Percentiles rank a stretch among this genome's conserved stretches.
Conservation (phyloP, 2,888 invertebrate species). For the Chloroclysta siterata region DNA sequence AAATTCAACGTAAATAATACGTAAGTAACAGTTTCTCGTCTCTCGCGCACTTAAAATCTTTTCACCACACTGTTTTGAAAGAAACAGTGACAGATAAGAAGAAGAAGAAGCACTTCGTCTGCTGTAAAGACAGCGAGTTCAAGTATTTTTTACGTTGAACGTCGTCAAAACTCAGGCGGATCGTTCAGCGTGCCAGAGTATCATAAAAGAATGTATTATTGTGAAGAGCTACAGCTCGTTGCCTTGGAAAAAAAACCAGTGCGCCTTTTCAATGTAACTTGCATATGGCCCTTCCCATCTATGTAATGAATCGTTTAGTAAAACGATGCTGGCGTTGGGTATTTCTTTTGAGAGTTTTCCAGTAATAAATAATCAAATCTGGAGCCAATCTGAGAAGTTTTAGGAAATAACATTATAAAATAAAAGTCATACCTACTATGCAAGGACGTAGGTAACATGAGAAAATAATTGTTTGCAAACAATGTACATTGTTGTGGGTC, state of each 20-base stretch:
- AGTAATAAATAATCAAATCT: background rate
- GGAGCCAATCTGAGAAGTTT: too few species aligned
- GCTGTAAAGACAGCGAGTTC: background rate
- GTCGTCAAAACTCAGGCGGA: background rate
- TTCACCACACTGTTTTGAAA: too few species aligned
- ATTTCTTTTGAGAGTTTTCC: background rate
- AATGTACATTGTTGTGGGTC: too few species aligned
- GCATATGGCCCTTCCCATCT: slow-evolving; percentile 39
- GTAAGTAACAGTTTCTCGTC: too few species aligned
- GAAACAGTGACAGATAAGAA: too few species aligned
- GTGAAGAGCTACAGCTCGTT: slow-evolving; percentile 58
- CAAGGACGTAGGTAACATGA: too few species aligned
- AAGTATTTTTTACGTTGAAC: slow-evolving; percentile 3
- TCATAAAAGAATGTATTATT: slow-evolving; percentile 61
- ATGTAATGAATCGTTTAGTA: slow-evolving; percentile 49
- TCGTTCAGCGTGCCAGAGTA: slow-evolving; percentile 46
- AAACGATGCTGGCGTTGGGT: slow-evolving; percentile 19
- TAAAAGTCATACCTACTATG: too few species aligned
- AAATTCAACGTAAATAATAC: too few species aligned
- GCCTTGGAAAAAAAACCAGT: slow-evolving; percentile 55
- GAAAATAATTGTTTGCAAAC: too few species aligned
- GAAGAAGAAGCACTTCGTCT: too few species aligned
- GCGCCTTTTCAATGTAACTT: slow-evolving; percentile 55
- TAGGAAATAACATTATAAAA: too few species aligned
- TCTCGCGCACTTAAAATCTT: too few species aligned